phyloP scores from a whole-genome alignment of 1,140 invertebrate species.

The Ephestia elutella region DNA sequence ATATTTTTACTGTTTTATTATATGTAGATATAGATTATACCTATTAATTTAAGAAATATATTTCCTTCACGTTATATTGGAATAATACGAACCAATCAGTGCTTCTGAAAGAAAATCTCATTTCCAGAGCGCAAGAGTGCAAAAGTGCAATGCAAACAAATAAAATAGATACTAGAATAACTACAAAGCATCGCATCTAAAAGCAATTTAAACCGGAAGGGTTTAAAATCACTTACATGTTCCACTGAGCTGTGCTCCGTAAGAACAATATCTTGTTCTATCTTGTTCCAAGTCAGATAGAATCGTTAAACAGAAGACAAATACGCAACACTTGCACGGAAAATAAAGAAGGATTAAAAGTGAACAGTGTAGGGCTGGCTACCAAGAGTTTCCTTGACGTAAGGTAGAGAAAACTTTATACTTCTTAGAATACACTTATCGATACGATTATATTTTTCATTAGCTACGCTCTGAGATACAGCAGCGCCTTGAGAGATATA shows the following conservation, averaged over 20 bases:
- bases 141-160: background rate
- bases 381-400: no score
- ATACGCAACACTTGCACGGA: slow-evolving; percentile 1
- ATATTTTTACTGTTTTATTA: no score
- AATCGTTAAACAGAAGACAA: slow-evolving; percentile 1
- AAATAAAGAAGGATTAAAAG: slow-evolving; percentile 3
- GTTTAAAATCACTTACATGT: background rate
- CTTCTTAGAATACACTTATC: no score
- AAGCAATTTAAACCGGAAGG: slow-evolving; percentile 3
- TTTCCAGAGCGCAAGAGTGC: background rate
- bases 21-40: no score
- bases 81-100: background rate
- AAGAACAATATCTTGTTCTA: slow-evolving; percentile 1
- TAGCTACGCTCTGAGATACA: no score
- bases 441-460: no score
- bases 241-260: background rate
- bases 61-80: no score
- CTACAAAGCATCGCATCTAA: slow-evolving; percentile 1
- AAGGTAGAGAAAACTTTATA: no score
- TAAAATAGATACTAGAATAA: background rate
- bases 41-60: no score
- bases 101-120: background rate
- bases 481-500: no score
- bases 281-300: slow-evolving; percentile 4
- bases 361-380: background rate